These are phyloP conservation scores for Cephalotes varians DNA, from an alignment of 2,888 invertebrate species.

Conservation along the genomic window DNA sequence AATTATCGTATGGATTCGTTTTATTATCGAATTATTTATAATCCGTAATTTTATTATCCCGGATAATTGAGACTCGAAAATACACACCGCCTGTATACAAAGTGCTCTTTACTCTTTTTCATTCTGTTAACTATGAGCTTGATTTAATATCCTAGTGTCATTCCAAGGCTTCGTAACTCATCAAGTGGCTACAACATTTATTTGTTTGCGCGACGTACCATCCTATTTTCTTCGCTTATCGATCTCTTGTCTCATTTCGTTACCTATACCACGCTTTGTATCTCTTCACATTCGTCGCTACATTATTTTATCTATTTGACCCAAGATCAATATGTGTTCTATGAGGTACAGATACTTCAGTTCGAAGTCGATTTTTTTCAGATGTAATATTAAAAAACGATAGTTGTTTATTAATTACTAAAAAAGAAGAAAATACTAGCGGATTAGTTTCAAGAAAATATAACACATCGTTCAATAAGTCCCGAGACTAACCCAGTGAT, in stretches of 20 bases:
- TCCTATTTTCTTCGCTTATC: conserved; percentile 78
- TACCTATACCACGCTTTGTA: conserved; percentile 1
- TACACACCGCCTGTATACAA: background rate
- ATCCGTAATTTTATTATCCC: conserved; percentile 42
- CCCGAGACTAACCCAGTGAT: too few relatives aligned
- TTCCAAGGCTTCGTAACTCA: conserved; percentile 77
- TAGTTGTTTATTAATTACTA: background rate
- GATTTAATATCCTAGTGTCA: conserved; percentile 71
- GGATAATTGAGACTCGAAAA: conserved; percentile 29
- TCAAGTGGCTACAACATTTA: conserved; percentile 78
- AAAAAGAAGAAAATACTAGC: background rate
- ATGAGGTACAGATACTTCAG: background rate
- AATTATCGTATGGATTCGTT: conserved; percentile 16
- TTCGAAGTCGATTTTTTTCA: background rate
- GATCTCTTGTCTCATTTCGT: conserved; percentile 27
- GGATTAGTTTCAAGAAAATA: background rate
- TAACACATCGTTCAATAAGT: too few relatives aligned
- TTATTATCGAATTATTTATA: conserved; percentile 15
- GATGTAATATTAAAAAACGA: background rate
- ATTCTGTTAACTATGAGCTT: conserved; percentile 60
- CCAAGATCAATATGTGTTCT: background rate
- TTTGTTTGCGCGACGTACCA: conserved; percentile 79
- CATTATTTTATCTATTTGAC: background rate
- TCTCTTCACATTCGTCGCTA: conserved; percentile 7
- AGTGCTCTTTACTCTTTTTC: conserved; percentile 2